A percentile compares a stretch with the other conserved stretches of the same genome.
These are phyloP conservation scores for Chromis chromis DNA, from an alignment of 2,797 vertebrate species.

Conservation along the genomic window DNA sequence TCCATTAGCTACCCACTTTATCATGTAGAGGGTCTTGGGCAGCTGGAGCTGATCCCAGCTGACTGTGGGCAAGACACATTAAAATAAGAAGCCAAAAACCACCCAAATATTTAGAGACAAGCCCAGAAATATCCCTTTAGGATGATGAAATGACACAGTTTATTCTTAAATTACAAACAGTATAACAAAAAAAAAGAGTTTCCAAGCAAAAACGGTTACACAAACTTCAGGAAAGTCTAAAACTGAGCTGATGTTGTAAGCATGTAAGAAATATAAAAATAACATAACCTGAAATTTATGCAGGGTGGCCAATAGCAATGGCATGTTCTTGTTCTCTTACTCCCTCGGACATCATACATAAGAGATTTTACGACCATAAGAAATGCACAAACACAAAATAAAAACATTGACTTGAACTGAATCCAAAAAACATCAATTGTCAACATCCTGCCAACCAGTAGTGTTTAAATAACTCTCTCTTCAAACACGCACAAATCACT, in stretches of 20 bases:
- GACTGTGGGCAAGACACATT: no score
- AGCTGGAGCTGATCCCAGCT: no score
- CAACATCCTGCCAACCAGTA: constrained; percentile 59
- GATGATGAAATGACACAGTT: constrained; percentile 78
- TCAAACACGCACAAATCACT: constrained; percentile 77
- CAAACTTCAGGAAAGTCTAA: constrained; percentile 72
- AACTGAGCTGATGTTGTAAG: constrained; percentile 67
- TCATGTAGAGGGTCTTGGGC: no score
- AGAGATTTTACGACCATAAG: constrained; percentile 59
- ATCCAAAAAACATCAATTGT: constrained; percentile 51
- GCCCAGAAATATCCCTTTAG: constrained; percentile 31
- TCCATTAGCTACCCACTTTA: no score
- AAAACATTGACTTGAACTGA: constrained; percentile 63
- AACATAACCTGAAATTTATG: constrained; percentile 59
- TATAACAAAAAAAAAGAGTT: constrained; percentile 72
- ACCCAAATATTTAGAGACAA: constrained; percentile 4
- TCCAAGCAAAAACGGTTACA: constrained; percentile 74
- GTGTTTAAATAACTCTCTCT: constrained; percentile 76
- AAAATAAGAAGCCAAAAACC: not conserved
- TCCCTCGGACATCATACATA: constrained; percentile 45
- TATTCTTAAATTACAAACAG: constrained; percentile 82
- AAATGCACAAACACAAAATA: constrained; percentile 57
- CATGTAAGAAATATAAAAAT: constrained; percentile 74
- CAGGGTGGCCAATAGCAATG: constrained; percentile 46
- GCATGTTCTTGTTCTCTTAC: constrained; percentile 50